Base-by-base conservation (phyloP, 2,113 vertebrate species). In the Chloropsis cyanopogon region DNA sequence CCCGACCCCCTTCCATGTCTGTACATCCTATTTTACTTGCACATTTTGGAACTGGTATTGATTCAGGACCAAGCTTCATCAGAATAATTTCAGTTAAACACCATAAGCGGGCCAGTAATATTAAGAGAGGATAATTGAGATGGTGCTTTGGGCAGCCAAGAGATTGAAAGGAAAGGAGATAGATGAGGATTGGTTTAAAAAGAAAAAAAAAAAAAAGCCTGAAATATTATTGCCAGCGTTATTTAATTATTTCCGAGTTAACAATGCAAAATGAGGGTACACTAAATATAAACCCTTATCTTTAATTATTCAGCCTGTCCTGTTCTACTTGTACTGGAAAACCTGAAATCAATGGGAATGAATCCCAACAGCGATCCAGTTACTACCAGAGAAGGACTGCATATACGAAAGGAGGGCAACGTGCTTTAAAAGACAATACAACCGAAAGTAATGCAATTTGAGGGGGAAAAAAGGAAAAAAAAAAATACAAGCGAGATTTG, bases 221-320 rank as follows among this genome's bases (percentile, higher is more conserved):
- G 42, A 39, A 66, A 20, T 59, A 28, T 54, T 93, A 42, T 19
- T 35, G 69, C 49, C 29, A 35, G 77, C 7, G 47, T 79, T 92
- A 72, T 75, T 88, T 84, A 88, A 92, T 87, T 91, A 85, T 87
- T 90, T 90, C 60, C 1, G 2, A 79, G 44, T 50, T 95, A 75
- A 88, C 70, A 75, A 60, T 64, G 63, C 73, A 66, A 83, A 94
- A 94, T 52, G 84, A 91, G 49, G 56, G 28, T 87, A 82, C 52
- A 37, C 90, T 94, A 91, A 95, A 96, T 93, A 46, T 65, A 46
- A 78, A 23, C 73, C 14, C 50, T 78, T 37, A 47, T 76, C 61
- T 85, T 86, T 71, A 81, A 91, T 53, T 64, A 60, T 79, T 66
- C 90, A 90, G 76, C 42, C 70, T 86, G 78, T 64, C 86, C 90